Base-by-base conservation (phyloP, 2,888 invertebrate species). In the Cantharis rustica region DNA sequence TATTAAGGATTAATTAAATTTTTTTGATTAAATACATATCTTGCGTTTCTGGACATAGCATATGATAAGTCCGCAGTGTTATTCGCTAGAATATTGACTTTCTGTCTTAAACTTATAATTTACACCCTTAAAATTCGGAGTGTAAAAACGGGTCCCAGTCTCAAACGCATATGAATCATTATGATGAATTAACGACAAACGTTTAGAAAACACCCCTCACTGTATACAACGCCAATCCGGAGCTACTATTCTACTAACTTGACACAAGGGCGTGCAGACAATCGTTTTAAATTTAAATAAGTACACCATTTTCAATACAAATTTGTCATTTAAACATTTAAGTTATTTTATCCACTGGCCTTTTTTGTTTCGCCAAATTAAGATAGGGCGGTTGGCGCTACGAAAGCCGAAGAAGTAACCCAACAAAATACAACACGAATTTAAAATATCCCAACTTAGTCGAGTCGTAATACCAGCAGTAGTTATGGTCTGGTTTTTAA, bases 161-260 rank as follows among this genome's bases (percentile, higher is more conserved):
- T 87, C 87, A 85, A 88, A 88, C 87, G 88, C 87, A 87, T 88
- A 88, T 88, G 88, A 88, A 88, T 88, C 88, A 88, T 88, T 88
- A 88, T 88, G 88, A 88, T 88, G 88, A 88, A 88, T 88, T 88
- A 88, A 88, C 88, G 88, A 88, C 88, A 87, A 88, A 88, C 88
- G 87, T 88, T 88, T 87, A 88, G 87, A 88, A 88, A 88, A 88
- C 87, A 87, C 87, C 87, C 88, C 87, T 86, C 85, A 83, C 81
- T 79, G 77, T 80, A 79, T 81, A 80, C 80, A 76, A 78, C 79
- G 80, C 81, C 81, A 82, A 82, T 80, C 78, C 78, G 75, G 79
- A 71, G 77, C 74, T 79, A 75, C 75, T 77, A 74, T 76, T 78
- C 74, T 71, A 79, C 76, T 73, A 71, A 78, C 79, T 75, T 80